Evolutionary conservation across 2,113 vertebrate genomes (phyloP), one percentile per base, ranked within the genome.

Genomic region (Mirza zaza): DNA sequence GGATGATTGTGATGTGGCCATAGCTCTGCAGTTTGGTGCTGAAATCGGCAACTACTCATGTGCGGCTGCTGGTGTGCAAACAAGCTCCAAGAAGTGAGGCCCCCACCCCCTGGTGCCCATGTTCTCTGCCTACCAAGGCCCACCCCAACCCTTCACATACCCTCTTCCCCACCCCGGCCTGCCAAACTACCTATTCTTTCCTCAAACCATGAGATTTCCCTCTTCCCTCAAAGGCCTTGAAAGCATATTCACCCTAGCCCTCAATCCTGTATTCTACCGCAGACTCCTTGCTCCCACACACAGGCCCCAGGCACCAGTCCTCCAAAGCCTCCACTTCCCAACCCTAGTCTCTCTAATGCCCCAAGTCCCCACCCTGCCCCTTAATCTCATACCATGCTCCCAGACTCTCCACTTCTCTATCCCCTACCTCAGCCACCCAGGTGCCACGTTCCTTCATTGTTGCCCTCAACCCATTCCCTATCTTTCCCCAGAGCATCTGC

Each of bases 1-100:
- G 86, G 99, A 99, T 11, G 99, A 99, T 97, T 99, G 99, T 42
- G 99, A 99, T 1, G 99, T 99, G 7, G 99, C 99, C 0, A 98
- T 99, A 97, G 99, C 99, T 8, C 99, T 99, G 90, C 99, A 99
- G 96, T 99, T 99, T 4, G 99, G 99, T 27, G 98, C 97, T 0
- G 99, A 99, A 97, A 99, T 99, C 0, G 99, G 99, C 87, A 99
- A 99, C 98, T 99, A 99, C 96, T 99, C 99, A 55, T 99, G 99
- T 6, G 99, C 99, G 0, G 99, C 99, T 12, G 99, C 99, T 95
- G 99, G 99, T 73, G 98, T 99, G 91, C 99, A 99, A 98, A 99
- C 99, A 97, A 99, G 99, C 99, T 99, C 98, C 17, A 99, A 99
- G 98, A 99, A 99, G 99, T 99, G 98, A 99, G 99, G 97, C 94